These are phyloP conservation scores for Thymelicus lineola DNA, from an alignment of 2,888 invertebrate species.

Conservation along the genomic window DNA sequence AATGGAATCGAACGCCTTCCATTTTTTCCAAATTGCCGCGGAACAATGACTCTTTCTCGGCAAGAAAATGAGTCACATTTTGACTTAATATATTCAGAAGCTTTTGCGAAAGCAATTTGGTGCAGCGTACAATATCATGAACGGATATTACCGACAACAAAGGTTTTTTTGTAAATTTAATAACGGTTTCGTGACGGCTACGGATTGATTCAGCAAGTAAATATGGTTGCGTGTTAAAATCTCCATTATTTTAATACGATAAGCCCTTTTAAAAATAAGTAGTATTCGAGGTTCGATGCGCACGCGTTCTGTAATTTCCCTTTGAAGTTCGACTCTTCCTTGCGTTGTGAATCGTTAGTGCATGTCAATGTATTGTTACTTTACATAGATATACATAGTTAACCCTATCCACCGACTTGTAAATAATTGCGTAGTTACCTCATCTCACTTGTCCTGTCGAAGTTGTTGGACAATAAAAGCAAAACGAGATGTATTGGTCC, in stretches of 20 bases:
- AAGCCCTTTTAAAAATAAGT: not conserved
- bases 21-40: slow-evolving; percentile 59
- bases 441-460: slow-evolving; percentile 26
- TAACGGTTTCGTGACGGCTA: slow-evolving; percentile 51
- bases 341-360: not conserved
- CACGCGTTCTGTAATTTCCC: not conserved
- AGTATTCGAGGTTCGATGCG: not conserved
- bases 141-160: slow-evolving; percentile 62
- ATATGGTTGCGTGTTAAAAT: slow-evolving; percentile 6
- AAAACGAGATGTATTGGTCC: slow-evolving; percentile 52
- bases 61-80: slow-evolving; percentile 58
- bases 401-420: not conserved
- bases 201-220: slow-evolving; percentile 18
- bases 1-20: slow-evolving; percentile 52
- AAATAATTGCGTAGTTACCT: slow-evolving; percentile 21
- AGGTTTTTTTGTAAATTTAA: slow-evolving; percentile 53
- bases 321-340: not conserved
- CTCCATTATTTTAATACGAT: not conserved
- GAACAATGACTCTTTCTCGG: slow-evolving; percentile 62
- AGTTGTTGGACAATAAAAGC: slow-evolving; percentile 59
- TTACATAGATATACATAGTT: not conserved
- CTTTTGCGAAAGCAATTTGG: slow-evolving; percentile 64
- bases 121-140: slow-evolving; percentile 51
- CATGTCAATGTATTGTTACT: not conserved
- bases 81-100: slow-evolving; percentile 68